A percentile compares a stretch with the other conserved stretches of the same genome.
Conservation (phyloP, 1,140 invertebrate species). For the Drosophila paulistorum region DNA sequence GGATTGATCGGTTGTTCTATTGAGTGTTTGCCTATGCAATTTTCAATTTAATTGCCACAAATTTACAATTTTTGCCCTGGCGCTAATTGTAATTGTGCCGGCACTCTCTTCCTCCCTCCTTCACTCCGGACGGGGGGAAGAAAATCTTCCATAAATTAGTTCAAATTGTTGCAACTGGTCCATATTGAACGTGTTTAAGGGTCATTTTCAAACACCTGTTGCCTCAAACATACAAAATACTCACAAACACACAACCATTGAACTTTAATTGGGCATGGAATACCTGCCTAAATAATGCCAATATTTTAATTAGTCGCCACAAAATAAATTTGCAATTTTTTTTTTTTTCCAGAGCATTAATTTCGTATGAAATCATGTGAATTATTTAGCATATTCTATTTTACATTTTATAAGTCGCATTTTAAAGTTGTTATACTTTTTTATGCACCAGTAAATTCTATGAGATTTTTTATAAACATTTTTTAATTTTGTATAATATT, state of each 20-base stretch:
- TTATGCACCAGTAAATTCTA: not conserved
- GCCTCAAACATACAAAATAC: not conserved
- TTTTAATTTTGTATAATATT: too few relatives aligned
- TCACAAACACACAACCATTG: not conserved
- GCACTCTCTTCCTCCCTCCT: not conserved
- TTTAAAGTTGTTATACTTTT: not conserved
- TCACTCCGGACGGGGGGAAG: not conserved
- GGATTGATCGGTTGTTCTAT: not conserved
- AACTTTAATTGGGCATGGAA: not conserved
- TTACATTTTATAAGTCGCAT: not conserved
- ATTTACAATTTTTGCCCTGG: conserved; percentile 36
- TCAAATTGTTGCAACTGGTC: conserved; percentile 37
- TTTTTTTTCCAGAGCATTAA: not conserved
- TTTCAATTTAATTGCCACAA: conserved; percentile 40
- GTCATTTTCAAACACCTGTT: conserved; percentile 14
- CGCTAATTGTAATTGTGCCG: conserved; percentile 34
- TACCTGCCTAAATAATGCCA: not conserved
- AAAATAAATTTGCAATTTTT: conserved; percentile 1
- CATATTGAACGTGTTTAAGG: conserved; percentile 39
- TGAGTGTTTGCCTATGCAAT: conserved; percentile 6
- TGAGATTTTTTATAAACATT: too few relatives aligned
- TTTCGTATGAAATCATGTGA: not conserved
- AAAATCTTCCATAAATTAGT: conserved; percentile 48
- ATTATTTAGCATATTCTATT: not conserved
- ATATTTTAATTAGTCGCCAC: conserved; percentile 6